Base-by-base conservation (phyloP, 2,888 invertebrate species). In the Osmoderma eremita region DNA sequence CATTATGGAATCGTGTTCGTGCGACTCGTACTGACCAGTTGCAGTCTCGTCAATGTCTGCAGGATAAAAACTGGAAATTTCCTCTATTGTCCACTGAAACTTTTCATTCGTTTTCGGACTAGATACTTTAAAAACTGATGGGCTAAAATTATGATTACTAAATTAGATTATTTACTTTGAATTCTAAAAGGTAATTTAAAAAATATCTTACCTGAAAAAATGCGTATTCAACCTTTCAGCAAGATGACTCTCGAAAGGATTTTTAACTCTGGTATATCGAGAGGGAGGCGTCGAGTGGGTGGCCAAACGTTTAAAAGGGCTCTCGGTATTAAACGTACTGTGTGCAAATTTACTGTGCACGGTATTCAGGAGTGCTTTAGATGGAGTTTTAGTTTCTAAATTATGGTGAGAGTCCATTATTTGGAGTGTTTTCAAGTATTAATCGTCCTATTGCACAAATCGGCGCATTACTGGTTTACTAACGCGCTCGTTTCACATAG, bases 51-150 rank as follows among this genome's bases (percentile, higher is more conserved):
- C 90, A 66, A 91, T 90, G 72, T 88, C 88, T 1, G 87, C 88
- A 18, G 91, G 91, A 54, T 87, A 85, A 66, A 91, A 81, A n/a
- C 82, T 83, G 63, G 90, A 90, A 8, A 89, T 83, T 76, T 91
- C 90, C 68, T 91, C 90, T 68, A 91, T 90, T 53, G 88, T 89
- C 91, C 91, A 91, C 65, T 84, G 82, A 75, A 89, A 89, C 65
- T 84, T 84, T n/a, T 84, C 80, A 5, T 82, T 83, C 68, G 77
- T 75, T 69, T 81, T 79, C 0, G 83, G 79, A 53, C 78, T 82
- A 10, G 80, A 76, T 38, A 77, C 78, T 69, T 79, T 80, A 71
- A 83, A 83, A 64, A 82, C 80, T 30, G 78, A 78, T 8, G 83
- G 83, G 71, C 85, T 85, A 70, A 12, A 69, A 69, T 54, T 70